Evolutionary conservation across 2,797 vertebrate genomes (phyloP).

Genomic region (Carcharodon carcharias): DNA sequence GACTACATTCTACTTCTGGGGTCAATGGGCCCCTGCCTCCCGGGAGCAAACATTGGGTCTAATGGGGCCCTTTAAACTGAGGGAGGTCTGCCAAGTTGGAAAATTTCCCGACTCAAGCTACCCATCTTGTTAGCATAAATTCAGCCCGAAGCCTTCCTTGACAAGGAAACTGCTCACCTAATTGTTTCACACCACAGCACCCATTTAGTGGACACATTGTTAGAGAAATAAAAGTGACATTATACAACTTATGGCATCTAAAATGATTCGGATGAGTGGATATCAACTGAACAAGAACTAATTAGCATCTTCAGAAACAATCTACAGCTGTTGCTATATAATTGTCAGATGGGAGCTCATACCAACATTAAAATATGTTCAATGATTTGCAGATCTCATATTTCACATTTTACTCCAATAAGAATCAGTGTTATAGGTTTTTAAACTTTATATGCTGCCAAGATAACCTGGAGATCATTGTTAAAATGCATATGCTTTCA

Average conservation of each 20-base stretch:
- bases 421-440: background rate
- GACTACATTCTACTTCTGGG: background rate
- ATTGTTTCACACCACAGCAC: background rate
- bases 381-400: background rate
- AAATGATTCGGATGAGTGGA: background rate
- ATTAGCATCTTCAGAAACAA: slow-evolving; percentile 9
- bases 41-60: background rate
- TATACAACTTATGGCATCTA: background rate
- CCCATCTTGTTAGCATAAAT: too few species aligned
- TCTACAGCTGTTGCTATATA: background rate
- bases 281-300: slow-evolving; percentile 2
- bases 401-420: background rate
- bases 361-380: background rate
- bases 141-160: background rate
- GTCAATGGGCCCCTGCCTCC: too few species aligned
- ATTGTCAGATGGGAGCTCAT: background rate
- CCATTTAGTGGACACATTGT: too few species aligned
- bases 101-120: too few species aligned
- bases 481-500: background rate
- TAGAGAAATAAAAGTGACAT: slow-evolving; percentile 6
- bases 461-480: background rate
- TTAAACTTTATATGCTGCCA: background rate
- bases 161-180: background rate
- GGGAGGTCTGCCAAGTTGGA: too few species aligned
- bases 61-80: background rate